Percentiles rank a stretch among this genome's conserved stretches.
Conservation (phyloP, 2,888 invertebrate genomes). For the Aelia acuminata region DNA sequence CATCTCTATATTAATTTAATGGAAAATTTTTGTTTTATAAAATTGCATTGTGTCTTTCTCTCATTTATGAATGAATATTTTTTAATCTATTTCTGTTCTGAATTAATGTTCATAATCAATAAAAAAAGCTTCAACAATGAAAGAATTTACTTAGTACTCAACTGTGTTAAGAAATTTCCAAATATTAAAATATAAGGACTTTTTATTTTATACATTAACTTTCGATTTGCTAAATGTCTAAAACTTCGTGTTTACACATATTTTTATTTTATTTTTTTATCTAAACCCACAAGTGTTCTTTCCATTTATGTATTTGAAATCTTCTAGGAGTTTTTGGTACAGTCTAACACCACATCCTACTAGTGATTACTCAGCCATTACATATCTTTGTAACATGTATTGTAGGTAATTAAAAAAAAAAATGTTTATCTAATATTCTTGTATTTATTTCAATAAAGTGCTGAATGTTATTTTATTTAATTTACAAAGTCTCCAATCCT, state of each 20-base stretch:
- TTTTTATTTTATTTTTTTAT: background rate
- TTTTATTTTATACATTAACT: background rate
- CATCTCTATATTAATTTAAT: too few species aligned
- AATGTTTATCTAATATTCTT: background rate
- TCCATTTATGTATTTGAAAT: background rate
- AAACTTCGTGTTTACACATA: background rate
- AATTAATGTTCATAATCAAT: background rate
- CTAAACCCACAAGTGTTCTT: background rate
- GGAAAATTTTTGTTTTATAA: too few species aligned
- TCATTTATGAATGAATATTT: background rate
- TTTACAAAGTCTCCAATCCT: background rate
- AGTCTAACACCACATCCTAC: background rate
- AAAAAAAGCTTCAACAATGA: background rate
- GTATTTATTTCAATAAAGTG: conserved; percentile 19
- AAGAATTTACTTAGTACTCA: background rate
- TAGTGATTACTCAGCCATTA: background rate
- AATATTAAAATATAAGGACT: background rate
- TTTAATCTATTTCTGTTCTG: background rate
- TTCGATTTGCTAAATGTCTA: background rate
- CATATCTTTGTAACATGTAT: conserved; percentile 23
- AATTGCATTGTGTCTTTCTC: background rate
- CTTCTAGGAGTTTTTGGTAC: background rate
- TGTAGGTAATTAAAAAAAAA: background rate
- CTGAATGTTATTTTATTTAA: background rate
- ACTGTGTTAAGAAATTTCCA: background rate